Conservation (phyloP, 2,797 vertebrate genomes). For the Sebastes miniatus region DNA sequence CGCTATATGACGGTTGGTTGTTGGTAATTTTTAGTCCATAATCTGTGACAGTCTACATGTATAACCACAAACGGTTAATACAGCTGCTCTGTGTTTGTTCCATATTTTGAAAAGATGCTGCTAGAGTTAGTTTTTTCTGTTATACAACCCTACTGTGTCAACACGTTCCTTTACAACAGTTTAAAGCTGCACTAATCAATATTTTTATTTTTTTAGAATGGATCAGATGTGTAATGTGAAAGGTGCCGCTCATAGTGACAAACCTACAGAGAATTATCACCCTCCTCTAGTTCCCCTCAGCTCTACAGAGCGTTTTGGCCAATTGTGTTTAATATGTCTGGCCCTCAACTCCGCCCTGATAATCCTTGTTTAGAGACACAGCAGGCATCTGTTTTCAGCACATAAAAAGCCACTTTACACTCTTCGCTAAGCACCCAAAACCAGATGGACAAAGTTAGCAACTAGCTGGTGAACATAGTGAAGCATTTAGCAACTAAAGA, state of each 20-base stretch:
- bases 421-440: too few species aligned
- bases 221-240: not conserved
- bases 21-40: not conserved
- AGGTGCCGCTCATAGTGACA: not conserved
- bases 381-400: too few species aligned
- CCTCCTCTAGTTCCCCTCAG: not conserved
- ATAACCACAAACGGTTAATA: too few species aligned
- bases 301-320: not conserved
- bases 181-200: not conserved
- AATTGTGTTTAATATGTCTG: too few species aligned
- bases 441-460: too few species aligned
- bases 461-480: too few species aligned
- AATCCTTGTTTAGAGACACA: too few species aligned
- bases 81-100: not conserved
- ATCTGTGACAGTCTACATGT: not conserved
- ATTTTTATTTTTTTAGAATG: not conserved
- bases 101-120: not conserved
- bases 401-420: fast-evolving
- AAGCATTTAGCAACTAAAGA: too few species aligned
- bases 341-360: too few species aligned
- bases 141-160: not conserved
- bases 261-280: not conserved
- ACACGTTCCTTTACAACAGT: not conserved
- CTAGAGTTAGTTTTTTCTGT: not conserved
- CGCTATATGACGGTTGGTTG: not conserved